Base-by-base conservation (phyloP, 2,888 invertebrate genomes). In the Abrostola triplasia region DNA sequence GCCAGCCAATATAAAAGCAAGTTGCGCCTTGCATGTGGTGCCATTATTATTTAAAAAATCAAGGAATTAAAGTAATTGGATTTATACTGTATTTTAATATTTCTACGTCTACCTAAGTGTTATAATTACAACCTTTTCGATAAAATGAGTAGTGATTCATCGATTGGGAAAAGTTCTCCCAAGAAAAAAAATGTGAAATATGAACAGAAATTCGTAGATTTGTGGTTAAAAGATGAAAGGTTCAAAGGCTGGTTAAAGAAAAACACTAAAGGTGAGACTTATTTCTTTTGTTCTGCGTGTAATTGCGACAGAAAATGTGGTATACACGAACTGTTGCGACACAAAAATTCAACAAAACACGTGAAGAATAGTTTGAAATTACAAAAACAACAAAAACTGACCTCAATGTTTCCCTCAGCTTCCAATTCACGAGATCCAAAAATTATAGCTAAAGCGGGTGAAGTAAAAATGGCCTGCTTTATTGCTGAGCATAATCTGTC, bases 381-480 rank as follows among this genome's bases (percentile, higher is more conserved):
- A 49, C 8, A 6, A 35, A 49, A 35, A 36, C 49, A 49, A 49
- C 11, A 12, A 49, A 36, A 10, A 35, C 35, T 24, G 24, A 13
- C 49, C 24, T 49, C 36, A 40, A 40, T 40, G 40, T 40, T 40
- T 12, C 37, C n/a, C n/a, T n/a, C n/a, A n/a, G n/a, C n/a, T n/a
- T n/a, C n/a, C n/a, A n/a, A n/a, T n/a, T n/a, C n/a, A n/a, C n/a
- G n/a, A n/a, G n/a, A n/a, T n/a, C n/a, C n/a, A n/a, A n/a, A n/a
- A n/a, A n/a, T n/a, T n/a, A n/a, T n/a, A n/a, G 69, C 66, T 12
- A 76, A 73, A 66, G 55, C 58, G 7, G 75, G 67, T 35, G 73
- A 77, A 73, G 53, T 76, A 41, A 66, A 75, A 58, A 41, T 79
- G 51, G 67, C 73, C 36, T 68, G 72, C 50, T 76, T 73, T 65